Evolutionary conservation across 2,113 vertebrate species (phyloP).

Genomic region (Tamias sibiricus): DNA sequence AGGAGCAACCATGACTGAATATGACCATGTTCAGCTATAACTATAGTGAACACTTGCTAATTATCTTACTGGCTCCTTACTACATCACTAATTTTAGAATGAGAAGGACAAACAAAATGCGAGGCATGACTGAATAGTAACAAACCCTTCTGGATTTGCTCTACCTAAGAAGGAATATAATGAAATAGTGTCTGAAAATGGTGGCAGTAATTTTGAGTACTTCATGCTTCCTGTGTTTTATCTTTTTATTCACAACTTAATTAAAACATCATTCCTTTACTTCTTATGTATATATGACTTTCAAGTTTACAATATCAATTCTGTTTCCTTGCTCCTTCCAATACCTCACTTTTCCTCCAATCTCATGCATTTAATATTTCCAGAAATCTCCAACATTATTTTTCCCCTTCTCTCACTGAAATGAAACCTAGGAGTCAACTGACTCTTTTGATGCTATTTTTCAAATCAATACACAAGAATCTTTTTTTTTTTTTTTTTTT

Average conservation of each 20-base stretch:
- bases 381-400: background rate
- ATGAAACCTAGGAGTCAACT: background rate
- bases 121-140: background rate
- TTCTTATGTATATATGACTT: background rate
- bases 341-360: background rate
- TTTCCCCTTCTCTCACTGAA: background rate
- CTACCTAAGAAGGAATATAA: background rate
- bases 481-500: no score
- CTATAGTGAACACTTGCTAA: constrained; percentile 20
- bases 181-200: background rate
- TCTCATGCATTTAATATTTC: background rate
- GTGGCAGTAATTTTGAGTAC: background rate
- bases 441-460: background rate
- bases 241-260: background rate
- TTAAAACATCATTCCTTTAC: background rate
- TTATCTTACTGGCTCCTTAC: constrained; percentile 47
- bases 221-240: background rate
- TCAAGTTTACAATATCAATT: background rate
- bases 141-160: background rate
- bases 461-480: background rate
- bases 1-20: constrained; percentile 44
- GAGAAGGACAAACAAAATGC: background rate
- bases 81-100: constrained; percentile 10
- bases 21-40: background rate
- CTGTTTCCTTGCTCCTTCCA: background rate